These are phyloP conservation scores for Umimayanthus kanabou DNA, from an alignment of 92 coral and sea anemone species.

Conservation along the genomic window DNA sequence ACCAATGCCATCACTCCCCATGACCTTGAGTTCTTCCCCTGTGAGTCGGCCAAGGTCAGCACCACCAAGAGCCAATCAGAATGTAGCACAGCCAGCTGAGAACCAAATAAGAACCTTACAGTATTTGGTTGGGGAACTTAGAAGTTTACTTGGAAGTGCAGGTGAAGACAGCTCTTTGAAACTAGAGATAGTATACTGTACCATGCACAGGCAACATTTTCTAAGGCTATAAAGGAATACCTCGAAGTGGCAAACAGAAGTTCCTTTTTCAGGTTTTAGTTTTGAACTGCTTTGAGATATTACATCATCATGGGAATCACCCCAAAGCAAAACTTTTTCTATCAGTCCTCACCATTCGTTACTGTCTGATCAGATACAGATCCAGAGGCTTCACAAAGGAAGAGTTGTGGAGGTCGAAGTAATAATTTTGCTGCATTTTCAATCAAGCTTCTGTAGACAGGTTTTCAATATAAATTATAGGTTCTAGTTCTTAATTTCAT, in stretches of 20 bases:
- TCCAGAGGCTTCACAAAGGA: background rate
- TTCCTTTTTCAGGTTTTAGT: too few species aligned
- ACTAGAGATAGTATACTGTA: too few species aligned
- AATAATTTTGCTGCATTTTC: too few species aligned
- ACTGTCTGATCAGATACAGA: background rate
- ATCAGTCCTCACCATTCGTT: background rate
- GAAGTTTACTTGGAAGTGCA: slow-evolving; percentile 75
- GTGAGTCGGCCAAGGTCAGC: slow-evolving; percentile 41
- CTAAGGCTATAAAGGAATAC: too few species aligned
- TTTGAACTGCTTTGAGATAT: background rate
- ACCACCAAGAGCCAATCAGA: slow-evolving; percentile 37
- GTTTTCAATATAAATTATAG: too few species aligned
- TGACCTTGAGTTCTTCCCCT: slow-evolving; percentile 11
- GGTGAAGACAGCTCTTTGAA: slow-evolving; percentile 51
- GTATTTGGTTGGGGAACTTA: slow-evolving; percentile 83
- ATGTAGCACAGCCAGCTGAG: slow-evolving; percentile 53
- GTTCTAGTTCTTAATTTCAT: too few species aligned
- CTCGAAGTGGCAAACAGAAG: too few species aligned
- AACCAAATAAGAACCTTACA: slow-evolving; percentile 75
- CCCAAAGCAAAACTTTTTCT: background rate
- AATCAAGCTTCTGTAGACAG: too few species aligned
- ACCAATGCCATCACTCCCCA: background rate
- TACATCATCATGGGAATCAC: background rate
- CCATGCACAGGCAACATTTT: too few species aligned
- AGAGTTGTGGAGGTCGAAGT: too few species aligned